Evolutionary conservation across 2,888 invertebrate species (phyloP).

Genomic region (Carcina quercana): DNA sequence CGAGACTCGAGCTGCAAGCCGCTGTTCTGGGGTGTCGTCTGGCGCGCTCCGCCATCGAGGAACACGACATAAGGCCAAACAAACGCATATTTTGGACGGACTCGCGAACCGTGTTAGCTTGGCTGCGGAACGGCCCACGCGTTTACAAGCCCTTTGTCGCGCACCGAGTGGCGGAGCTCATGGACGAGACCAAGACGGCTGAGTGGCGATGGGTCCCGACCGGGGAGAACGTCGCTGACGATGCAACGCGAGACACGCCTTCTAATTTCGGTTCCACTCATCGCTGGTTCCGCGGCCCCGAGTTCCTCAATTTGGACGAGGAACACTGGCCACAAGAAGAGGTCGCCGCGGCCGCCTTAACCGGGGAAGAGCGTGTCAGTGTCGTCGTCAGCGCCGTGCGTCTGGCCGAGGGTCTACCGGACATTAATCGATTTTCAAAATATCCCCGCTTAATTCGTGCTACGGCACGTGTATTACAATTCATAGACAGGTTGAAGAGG

Average conservation of each 20-base stretch:
- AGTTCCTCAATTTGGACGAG: constrained; percentile 8
- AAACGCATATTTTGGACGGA: constrained; percentile 16
- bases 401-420: too few species aligned
- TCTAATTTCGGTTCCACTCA: constrained; percentile 3
- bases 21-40: constrained; percentile 10
- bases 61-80: constrained; percentile 3
- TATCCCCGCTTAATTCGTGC: too few species aligned
- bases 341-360: too few species aligned
- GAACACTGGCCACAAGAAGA: not conserved
- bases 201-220: constrained; percentile 22
- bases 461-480: too few species aligned
- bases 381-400: too few species aligned
- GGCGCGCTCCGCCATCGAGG: constrained; percentile 4
- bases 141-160: constrained; percentile 13
- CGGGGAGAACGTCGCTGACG: constrained; percentile 17
- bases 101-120: constrained; percentile 15
- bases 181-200: constrained; percentile 8
- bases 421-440: too few species aligned
- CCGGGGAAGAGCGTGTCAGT: not conserved
- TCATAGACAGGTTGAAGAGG: too few species aligned
- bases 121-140: constrained; percentile 13
- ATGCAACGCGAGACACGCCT: constrained; percentile 14
- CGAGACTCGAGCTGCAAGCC: constrained; percentile 12
- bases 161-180: constrained; percentile 15
- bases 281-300: constrained; percentile 14